Percentiles rank a stretch among this genome's conserved stretches.
phyloP scores from a whole-genome alignment of 2,113 vertebrate species.

The Toxotes jaculatrix region DNA sequence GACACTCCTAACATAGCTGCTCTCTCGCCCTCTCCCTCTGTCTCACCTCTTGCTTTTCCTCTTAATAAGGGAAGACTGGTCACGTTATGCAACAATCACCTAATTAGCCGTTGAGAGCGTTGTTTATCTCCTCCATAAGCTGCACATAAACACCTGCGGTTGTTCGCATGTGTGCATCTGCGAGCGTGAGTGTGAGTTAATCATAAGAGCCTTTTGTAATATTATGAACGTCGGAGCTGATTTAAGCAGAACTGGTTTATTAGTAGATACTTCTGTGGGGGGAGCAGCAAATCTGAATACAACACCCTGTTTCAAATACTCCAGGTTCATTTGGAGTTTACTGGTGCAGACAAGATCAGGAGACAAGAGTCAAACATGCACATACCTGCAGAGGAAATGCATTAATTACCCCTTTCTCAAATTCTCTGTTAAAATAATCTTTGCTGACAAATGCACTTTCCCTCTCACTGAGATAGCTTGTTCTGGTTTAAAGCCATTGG shows the following conservation, averaged over 20 bases:
- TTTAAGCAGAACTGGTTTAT: conserved; percentile 39
- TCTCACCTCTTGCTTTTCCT: not conserved
- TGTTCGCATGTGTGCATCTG: not conserved
- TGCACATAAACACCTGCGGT: conserved; percentile 39
- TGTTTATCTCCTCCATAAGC: conserved; percentile 42
- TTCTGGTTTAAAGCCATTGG: not conserved
- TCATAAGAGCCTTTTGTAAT: conserved; percentile 7
- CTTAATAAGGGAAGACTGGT: conserved; percentile 2
- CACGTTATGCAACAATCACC: conserved; percentile 24
- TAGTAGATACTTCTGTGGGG: not conserved
- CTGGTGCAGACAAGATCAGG: not conserved
- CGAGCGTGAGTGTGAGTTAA: not conserved
- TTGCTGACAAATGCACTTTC: conserved; percentile 9
- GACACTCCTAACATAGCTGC: not conserved
- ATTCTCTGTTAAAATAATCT: not conserved
- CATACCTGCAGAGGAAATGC: conserved; percentile 53
- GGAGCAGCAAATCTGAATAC: conserved; percentile 1
- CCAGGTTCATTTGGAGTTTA: conserved; percentile 60
- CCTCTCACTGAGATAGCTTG: not conserved
- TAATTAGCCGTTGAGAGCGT: conserved; percentile 45
- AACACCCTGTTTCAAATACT: not conserved
- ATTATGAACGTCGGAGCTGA: conserved; percentile 31
- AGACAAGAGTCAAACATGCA: conserved; percentile 20
- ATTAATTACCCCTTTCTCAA: not conserved
- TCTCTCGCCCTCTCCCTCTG: not conserved